Base-by-base conservation (phyloP, 2,113 vertebrate genomes). In the Loxodonta africana region DNA sequence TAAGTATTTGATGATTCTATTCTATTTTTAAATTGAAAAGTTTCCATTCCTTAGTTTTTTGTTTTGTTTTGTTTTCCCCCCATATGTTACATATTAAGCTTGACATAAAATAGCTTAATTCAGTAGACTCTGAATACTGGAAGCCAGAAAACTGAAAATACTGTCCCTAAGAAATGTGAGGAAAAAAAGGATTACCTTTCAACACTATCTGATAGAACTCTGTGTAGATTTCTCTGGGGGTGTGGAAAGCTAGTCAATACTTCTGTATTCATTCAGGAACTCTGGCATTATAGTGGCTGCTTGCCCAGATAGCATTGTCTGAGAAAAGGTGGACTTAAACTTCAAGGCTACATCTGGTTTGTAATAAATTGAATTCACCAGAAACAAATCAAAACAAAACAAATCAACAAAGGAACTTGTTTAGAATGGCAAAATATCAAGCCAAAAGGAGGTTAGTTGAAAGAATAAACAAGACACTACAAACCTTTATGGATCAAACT, bases 261-360 rank as follows among this genome's bases (percentile, higher is more conserved):
- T 77, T 89, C 2, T 80, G 12, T n/a, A n/a, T 81, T 94, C 41
- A 95, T 84, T 92, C 30, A 73, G 33, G 30, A 90, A 63, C 20
- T 88, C 23, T 86, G 57, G 11, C 20, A 57, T 46, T 71, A 46
- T 1, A 81, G 14, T 63, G 81, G 71, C n/a, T 90, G 15, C 9
- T 18, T 81, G 26, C 21, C 53, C 1, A 1, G 7, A 41, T 2
- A 93, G 30, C 3, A 25, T 57, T 5, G 7, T 78, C 73, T 94
- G 62, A 21, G 7, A 87, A 91, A 69, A 87, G 33, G 48, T 93
- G 82, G 57, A 28, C 14, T 82, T 83, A 69, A 91, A 86, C 1
- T 90, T 91, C 41, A 82, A 95, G 71, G 65, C 26, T 85, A 89
- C 25, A 73, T 74, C 46, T 84, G n/a, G 11, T 87, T 91, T 74